These are phyloP conservation scores for Alosa sapidissima DNA, from an alignment of 2,797 vertebrate species.

Conservation along the genomic window DNA sequence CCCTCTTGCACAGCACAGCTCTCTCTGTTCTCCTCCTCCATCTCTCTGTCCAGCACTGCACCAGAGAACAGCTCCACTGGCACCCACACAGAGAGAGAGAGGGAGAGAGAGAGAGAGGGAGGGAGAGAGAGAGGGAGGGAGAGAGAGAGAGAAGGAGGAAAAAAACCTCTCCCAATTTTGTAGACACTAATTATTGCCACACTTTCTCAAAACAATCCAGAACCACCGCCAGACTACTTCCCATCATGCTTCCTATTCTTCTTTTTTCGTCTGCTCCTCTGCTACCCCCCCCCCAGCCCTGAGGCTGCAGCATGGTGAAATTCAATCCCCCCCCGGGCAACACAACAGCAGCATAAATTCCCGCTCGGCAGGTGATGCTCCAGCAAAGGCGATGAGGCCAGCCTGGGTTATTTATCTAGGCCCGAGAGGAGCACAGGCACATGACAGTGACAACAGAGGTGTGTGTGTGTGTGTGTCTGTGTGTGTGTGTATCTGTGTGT, in stretches of 20 bases:
- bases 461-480: background rate
- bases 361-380: slow-evolving; percentile 81
- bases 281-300: background rate
- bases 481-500: too few relatives aligned
- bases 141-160: slow-evolving; percentile 31
- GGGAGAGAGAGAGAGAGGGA: background rate
- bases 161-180: slow-evolving; percentile 36
- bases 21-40: slow-evolving; percentile 44
- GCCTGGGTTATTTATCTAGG: slow-evolving; percentile 83
- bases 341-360: slow-evolving; percentile 81
- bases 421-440: slow-evolving; percentile 69
- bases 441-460: slow-evolving; percentile 78
- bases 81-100: background rate
- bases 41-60: slow-evolving; percentile 35
- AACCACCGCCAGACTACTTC: background rate
- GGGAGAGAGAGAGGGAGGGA: background rate
- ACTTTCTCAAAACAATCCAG: slow-evolving; percentile 44
- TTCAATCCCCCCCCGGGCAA: slow-evolving; percentile 31
- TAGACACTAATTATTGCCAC: slow-evolving; percentile 51
- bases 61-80: slow-evolving; percentile 36
- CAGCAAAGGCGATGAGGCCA: slow-evolving; percentile 81
- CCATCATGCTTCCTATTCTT: background rate
- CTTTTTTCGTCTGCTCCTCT: background rate
- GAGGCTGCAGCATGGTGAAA: slow-evolving; percentile 35
- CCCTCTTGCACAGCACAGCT: slow-evolving; percentile 44